phyloP scores from a whole-genome alignment of 2,113 vertebrate species.

The Austrofundulus limnaeus region DNA sequence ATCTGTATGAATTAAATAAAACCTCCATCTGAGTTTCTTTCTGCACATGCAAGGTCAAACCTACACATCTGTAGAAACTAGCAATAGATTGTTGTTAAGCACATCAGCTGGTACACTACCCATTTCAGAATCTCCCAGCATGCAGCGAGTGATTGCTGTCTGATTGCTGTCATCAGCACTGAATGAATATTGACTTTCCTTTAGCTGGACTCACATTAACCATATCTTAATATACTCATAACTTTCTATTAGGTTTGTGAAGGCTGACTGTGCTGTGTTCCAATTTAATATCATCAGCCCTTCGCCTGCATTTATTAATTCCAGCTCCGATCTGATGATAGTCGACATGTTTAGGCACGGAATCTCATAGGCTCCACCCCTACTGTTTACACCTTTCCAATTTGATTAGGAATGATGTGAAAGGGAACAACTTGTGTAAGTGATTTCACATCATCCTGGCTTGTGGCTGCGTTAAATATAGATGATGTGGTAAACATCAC shows the following conservation, averaged over 20 bases:
- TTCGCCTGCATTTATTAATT: constrained; percentile 49
- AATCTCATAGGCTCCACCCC: constrained; percentile 41
- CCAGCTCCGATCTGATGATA: constrained; percentile 46
- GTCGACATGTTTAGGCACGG: constrained; percentile 51
- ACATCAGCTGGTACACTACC: constrained; percentile 37
- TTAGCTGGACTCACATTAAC: constrained; percentile 41
- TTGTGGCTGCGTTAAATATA: constrained; percentile 30
- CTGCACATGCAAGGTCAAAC: constrained; percentile 22
- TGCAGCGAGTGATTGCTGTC: constrained; percentile 28
- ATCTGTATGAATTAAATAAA: not conserved
- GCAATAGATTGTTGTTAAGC: constrained; percentile 45
- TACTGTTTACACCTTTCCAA: constrained; percentile 49
- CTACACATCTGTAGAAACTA: constrained; percentile 37
- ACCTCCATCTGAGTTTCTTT: constrained; percentile 13
- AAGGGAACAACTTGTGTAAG: constrained; percentile 13
- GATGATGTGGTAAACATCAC: constrained; percentile 26
- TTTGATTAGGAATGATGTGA: constrained; percentile 48
- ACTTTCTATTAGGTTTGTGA: constrained; percentile 60
- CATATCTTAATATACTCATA: constrained; percentile 53
- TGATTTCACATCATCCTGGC: constrained; percentile 37
- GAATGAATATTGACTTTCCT: constrained; percentile 58
- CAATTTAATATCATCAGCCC: constrained; percentile 38
- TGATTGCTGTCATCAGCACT: constrained; percentile 63
- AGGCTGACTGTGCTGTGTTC: constrained; percentile 40
- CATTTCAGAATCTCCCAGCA: constrained; percentile 53